Conservation (phyloP, 2,797 vertebrate genomes). For the Pteronotus mesoamericanus region DNA sequence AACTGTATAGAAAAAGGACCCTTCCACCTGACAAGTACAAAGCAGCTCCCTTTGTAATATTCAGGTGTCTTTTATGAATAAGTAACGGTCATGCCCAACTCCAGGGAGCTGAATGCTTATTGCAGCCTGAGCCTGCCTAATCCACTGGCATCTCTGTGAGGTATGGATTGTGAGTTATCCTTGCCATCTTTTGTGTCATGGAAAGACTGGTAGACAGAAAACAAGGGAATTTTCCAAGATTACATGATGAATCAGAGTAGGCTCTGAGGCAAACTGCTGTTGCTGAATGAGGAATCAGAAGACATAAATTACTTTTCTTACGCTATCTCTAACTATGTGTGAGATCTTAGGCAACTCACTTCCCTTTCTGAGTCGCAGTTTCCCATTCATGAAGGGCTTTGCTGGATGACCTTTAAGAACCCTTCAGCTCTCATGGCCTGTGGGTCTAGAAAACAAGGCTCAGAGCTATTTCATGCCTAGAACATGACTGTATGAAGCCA, state of each 20-base stretch:
- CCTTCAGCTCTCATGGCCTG: background rate
- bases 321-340: background rate
- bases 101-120: background rate
- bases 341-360: background rate
- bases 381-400: background rate
- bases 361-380: background rate
- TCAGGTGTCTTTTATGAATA: background rate
- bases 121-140: background rate
- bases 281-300: background rate
- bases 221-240: constrained; percentile 38
- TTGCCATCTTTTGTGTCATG: background rate
- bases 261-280: background rate
- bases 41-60: background rate
- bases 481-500: background rate
- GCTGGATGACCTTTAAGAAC: background rate
- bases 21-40: background rate
- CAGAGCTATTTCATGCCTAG: background rate
- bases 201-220: background rate
- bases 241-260: background rate
- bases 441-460: background rate
- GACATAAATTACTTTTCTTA: background rate
- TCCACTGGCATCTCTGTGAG: background rate
- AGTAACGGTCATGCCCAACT: background rate
- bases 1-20: background rate
- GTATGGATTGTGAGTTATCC: background rate